Base-by-base conservation (phyloP, 2,797 vertebrate genomes). In the Pseudochirops cupreus region DNA sequence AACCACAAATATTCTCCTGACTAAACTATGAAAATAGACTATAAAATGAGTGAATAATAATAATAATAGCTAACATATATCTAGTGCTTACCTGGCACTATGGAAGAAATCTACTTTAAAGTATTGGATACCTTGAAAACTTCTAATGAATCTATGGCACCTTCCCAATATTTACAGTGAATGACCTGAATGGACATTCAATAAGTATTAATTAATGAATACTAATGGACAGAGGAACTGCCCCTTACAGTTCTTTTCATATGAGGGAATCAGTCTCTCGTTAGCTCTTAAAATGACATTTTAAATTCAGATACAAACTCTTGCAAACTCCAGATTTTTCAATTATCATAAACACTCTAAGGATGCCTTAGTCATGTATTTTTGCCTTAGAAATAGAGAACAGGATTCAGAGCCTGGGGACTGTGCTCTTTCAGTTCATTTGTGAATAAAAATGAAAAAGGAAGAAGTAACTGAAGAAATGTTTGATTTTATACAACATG, bases 1-100 rank as follows among this genome's bases (percentile, higher is more conserved):
- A 93, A 91, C 50, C 87, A 94, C 28, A 82, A 94, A 91, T 95
- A 97, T 28, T 91, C 93, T 92, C 82, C 94, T 6, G 1, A 90
- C 87, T 91, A 56, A 95, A 95, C 14, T 92, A 53, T 91, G 95
- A 96, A 95, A 50, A 90, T 31, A 39, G 29, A 33, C 94, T 39
- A 91, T 57, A 39, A 93, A 3, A 59, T 31, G 55, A 93, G 67
- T 94, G 33, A 67, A 67, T 18, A 67, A 67, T n/a, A 62, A 62
- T 16, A 67, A 67, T n/a, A 67, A 67, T n/a, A 67, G 5, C 3
- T n/a, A 39, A 67, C 14, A 67, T n/a, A 6, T 67, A 67, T 67
- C 33, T 18, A n/a, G 4, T 67, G 33, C 13, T 67, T 18, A 67
- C 2, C 91, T 95, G 94, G 54, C 21, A 94, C 18, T 46, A 6